A percentile compares a stretch with the other conserved stretches of the same genome.
phyloP scores from a whole-genome alignment of 2,113 vertebrate species.

The Tympanuchus pallidicinctus region DNA sequence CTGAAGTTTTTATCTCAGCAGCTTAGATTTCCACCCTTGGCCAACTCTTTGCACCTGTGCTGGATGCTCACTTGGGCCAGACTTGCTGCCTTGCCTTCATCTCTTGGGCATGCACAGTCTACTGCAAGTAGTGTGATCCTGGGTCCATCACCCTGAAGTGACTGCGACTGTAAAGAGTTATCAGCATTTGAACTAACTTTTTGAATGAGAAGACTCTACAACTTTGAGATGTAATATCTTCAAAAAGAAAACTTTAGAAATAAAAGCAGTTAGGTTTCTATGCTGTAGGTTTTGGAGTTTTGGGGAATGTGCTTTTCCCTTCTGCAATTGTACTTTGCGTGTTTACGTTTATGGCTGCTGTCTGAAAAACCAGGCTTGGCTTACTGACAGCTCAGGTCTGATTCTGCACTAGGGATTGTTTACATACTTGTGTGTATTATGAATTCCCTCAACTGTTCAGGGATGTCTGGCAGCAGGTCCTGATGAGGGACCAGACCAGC shows the following conservation, averaged over 20 bases:
- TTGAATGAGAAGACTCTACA: neutral
- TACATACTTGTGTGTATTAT: fast-evolving
- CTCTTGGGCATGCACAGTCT: neutral
- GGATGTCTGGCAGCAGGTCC: neutral
- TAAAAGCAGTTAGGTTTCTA: neutral
- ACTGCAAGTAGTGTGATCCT: neutral
- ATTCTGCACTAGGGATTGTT: neutral
- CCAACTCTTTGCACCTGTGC: neutral
- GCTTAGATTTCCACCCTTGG: neutral
- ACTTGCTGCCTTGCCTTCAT: neutral
- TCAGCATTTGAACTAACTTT: neutral
- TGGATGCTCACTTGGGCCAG: neutral
- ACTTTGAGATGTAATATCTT: neutral
- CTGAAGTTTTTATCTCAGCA: neutral
- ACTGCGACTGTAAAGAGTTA: neutral
- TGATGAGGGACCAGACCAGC: neutral
- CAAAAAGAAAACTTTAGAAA: neutral
- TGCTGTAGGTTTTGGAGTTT: neutral
- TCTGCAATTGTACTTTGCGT: neutral
- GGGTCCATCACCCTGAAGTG: neutral
- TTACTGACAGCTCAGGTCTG: neutral
- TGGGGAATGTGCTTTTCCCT: neutral
- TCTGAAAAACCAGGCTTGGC: neutral
- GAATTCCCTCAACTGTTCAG: neutral
- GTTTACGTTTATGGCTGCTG: neutral